Base-by-base conservation (phyloP, 2,888 invertebrate genomes). In the Sisyra nigra region DNA sequence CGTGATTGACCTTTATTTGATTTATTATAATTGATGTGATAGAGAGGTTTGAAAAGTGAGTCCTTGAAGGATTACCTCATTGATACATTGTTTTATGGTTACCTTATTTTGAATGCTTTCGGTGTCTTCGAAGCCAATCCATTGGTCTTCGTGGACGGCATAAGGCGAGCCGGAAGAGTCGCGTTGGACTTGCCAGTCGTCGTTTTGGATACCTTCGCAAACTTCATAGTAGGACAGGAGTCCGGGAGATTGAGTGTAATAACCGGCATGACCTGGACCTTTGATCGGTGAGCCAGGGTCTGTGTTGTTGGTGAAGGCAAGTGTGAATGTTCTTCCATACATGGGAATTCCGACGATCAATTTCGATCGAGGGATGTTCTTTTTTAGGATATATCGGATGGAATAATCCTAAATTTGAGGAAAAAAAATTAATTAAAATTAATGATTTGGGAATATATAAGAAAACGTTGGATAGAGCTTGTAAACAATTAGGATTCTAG, bases 101-200 rank as follows among this genome's bases (percentile, higher is more conserved):
- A 80, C 80, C 71, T 83, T 83, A 56, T 69, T 67, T 46, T 66
- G 58, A 40, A 82, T 66, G 44, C 77, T 78, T 11, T 69, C 63
- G 1, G 69, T 69, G 51, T 84, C 80, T 48, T 87, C 87, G 53
- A 76, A 87, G 4, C 81, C 78, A 47, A 86, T 69, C 86, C 86
- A 87, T 52, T 86, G 85, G 55, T 83, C 78, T 5, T 76, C 80
- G 40, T 71, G 72, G 7, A 76, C 69, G 39, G 71, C 61, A 52
- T 69, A 81, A 1, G 82, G 76, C 11, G 78, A 72, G 1, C 81
- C 81, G 24, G 69, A 69, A 39, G 67, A 67, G 52, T 82, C 81
- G 9, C 69, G 49, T 17, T 51, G 46, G 39, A 48, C 49, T 13
- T 46, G 49, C 10, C 24, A n/a, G 9, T 33, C 31, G 48, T 59